phyloP scores from a whole-genome alignment of 1,140 invertebrate genomes.

The Cyclina sinensis region DNA sequence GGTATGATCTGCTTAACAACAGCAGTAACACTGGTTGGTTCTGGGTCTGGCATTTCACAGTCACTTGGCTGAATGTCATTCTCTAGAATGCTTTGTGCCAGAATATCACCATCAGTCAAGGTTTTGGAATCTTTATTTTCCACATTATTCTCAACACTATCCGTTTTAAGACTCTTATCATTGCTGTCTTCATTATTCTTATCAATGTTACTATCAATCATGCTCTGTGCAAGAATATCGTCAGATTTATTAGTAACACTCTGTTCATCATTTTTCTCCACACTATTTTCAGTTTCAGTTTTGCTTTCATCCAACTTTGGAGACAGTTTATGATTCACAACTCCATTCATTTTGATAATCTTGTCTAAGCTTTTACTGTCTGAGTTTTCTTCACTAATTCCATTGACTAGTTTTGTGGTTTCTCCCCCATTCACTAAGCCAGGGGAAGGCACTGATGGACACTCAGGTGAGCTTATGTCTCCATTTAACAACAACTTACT shows the following conservation, averaged over 20 bases:
- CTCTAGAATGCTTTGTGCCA: slow-evolving; percentile 50
- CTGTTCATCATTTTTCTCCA: slow-evolving; percentile 41
- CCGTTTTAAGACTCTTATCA: slow-evolving; percentile 23
- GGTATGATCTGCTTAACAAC: slow-evolving; percentile 65
- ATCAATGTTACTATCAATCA: slow-evolving; percentile 55
- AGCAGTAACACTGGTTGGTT: slow-evolving; percentile 63
- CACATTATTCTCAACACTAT: slow-evolving; percentile 19
- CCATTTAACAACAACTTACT: slow-evolving; percentile 55
- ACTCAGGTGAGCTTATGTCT: slow-evolving; percentile 50
- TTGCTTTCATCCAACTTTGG: slow-evolving; percentile 18
- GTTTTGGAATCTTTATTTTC: slow-evolving; percentile 1
- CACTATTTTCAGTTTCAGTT: slow-evolving; percentile 5
- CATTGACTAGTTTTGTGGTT: slow-evolving; percentile 62
- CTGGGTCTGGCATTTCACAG: slow-evolving; percentile 59
- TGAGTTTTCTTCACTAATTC: slow-evolving; percentile 46
- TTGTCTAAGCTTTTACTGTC: slow-evolving; percentile 53
- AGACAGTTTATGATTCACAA: slow-evolving; percentile 61
- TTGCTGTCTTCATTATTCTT: slow-evolving; percentile 42
- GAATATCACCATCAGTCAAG: slow-evolving; percentile 45
- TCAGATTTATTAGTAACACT: background rate
- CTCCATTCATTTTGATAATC: slow-evolving; percentile 57
- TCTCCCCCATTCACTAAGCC: slow-evolving; percentile 45
- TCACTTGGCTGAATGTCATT: slow-evolving; percentile 57
- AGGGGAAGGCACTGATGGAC: slow-evolving; percentile 58
- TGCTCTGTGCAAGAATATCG: slow-evolving; percentile 56